These are phyloP conservation scores for Phoxinus phoxinus DNA, from an alignment of 2,113 vertebrate genomes.

Conservation along the genomic window DNA sequence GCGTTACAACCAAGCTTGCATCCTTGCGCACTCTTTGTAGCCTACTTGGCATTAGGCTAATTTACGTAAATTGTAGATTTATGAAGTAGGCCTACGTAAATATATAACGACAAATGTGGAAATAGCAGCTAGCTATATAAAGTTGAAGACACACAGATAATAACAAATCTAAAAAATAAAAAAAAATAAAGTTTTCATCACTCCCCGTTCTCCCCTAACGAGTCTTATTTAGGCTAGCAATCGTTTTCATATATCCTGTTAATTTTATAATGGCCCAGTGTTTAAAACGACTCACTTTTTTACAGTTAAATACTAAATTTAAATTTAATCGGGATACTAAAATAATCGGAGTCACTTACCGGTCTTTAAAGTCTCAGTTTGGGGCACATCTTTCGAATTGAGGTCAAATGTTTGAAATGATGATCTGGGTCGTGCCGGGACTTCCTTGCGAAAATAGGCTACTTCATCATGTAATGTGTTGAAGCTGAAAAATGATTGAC, in stretches of 20 bases:
- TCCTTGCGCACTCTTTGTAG: not conserved
- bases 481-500: constrained; percentile 20
- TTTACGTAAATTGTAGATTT: not conserved
- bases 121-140: not conserved
- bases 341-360: not conserved
- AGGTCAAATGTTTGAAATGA: constrained; percentile 8
- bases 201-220: not conserved
- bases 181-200: not conserved
- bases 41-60: not conserved
- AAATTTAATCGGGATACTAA: not conserved
- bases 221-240: not conserved
- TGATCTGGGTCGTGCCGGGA: not conserved
- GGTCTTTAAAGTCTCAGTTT: not conserved
- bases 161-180: no score
- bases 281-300: not conserved
- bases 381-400: constrained; percentile 8
- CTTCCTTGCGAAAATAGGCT: constrained; percentile 1
- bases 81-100: not conserved
- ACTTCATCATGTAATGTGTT: not conserved
- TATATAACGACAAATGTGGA: not conserved
- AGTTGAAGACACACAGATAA: not conserved
- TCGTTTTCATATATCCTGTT: not conserved
- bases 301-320: no score
- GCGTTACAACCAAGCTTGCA: not conserved
- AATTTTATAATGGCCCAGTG: not conserved